Evolutionary conservation across 2,888 invertebrate genomes (phyloP).

Genomic region (Ormyrus thymus): DNA sequence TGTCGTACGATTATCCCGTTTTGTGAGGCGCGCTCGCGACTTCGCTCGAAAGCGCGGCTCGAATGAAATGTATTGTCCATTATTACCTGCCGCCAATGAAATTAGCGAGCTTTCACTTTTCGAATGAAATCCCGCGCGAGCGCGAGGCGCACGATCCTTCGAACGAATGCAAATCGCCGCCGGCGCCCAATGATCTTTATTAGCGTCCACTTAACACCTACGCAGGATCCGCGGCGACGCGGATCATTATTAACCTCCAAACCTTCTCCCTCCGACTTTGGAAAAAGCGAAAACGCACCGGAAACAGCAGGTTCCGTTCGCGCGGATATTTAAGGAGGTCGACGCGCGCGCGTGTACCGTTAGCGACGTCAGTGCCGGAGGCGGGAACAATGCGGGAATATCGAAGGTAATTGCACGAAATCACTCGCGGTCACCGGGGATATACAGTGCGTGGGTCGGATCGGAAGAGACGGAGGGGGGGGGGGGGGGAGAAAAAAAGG

Average conservation of each 20-base stretch:
- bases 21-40: too few species aligned
- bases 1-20: too few species aligned
- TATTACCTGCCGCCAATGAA: too few species aligned
- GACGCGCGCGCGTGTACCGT: background rate
- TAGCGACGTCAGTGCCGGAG: constrained; percentile 14
- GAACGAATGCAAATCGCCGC: background rate
- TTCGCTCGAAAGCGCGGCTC: too few species aligned
- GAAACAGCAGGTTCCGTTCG: constrained; percentile 25
- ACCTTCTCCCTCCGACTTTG: background rate
- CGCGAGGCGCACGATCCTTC: too few species aligned
- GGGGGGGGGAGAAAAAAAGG: background rate
- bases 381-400: background rate
- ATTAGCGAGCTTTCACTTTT: too few species aligned
- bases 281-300: constrained; percentile 13
- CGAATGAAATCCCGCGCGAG: too few species aligned
- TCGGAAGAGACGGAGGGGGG: background rate
- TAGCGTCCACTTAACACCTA: constrained; percentile 40
- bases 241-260: constrained; percentile 35
- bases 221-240: constrained; percentile 3
- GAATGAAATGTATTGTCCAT: too few species aligned
- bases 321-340: constrained; percentile 41
- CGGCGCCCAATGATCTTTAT: constrained; percentile 20
- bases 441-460: background rate
- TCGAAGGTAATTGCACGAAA: too few species aligned
- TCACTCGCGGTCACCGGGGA: too few species aligned